Base-by-base conservation (phyloP, 2,888 invertebrate species). In the Ennomos quercinarius region DNA sequence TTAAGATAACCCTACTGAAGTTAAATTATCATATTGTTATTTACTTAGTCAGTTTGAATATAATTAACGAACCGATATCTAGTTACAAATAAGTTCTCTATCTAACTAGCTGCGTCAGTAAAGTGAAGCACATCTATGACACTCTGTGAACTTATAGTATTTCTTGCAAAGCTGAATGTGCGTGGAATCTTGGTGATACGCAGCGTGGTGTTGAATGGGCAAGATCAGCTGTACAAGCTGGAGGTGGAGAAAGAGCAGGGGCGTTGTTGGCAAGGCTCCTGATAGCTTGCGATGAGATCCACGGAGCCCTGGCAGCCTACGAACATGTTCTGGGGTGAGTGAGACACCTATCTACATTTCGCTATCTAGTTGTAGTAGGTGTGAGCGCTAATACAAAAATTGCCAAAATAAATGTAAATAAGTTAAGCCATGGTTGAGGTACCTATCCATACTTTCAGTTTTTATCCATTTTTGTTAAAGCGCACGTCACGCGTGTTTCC, bases 221-320 rank as follows among this genome's bases (percentile, higher is more conserved):
- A 10, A 93, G 94, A 48, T 94, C 95, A 68, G 96, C 96, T 0
- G 94, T 96, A 8, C 94, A 95, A 67, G 91, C 96, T 45, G 95
- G 96, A 17, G 95, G 95, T 51, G 96, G 96, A 57, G 96, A 97
- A 80, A 90, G 94, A 10, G 96, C 97, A 0, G 96, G 95, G 64
- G 89, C 95, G 0, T 92, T 96, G 61, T 86, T 98, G 39, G 96
- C 96, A 0, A 95, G 94, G 74, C 93, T 97, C 44, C 93, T 95
- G 63, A 87, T 95, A 0, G 88, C 93, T 13, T 94, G 95, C 69
- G 94, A 94, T 42, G 96, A 97, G 75, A 78, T 95, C 5, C 90
- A 93, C 46, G 95, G 95, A 8, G 97, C 98, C 0, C 91, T 96
- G 56, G 93, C 94, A 27, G 94, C 96, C 51, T 97, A 96, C 74